A percentile compares a stretch with the other conserved stretches of the same genome.
phyloP scores from a whole-genome alignment of 2,888 invertebrate species.

The Agrypnus murinus region DNA sequence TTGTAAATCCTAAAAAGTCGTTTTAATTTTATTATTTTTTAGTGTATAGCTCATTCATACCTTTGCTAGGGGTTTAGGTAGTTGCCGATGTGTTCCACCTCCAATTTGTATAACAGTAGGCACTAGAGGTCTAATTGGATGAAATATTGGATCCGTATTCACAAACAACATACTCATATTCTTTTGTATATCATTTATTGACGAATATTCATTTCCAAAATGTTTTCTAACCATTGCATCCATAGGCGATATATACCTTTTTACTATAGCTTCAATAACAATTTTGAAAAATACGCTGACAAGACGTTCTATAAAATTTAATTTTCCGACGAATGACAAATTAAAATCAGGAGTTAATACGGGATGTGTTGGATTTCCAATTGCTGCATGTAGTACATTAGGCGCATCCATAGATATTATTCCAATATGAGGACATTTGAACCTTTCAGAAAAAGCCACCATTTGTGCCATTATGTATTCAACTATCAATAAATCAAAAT shows the following conservation, averaged over 20 bases:
- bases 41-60: slow-evolving; percentile 20
- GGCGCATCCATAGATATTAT: not conserved
- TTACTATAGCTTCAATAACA: not conserved
- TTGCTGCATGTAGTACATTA: too few species aligned
- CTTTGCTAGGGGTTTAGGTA: not conserved
- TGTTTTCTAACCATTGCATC: not conserved
- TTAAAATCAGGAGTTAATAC: not conserved
- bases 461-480: not conserved
- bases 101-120: too few species aligned
- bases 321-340: not conserved
- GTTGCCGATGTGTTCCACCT: not conserved
- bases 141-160: too few species aligned
- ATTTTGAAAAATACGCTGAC: not conserved
- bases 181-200: not conserved
- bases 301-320: not conserved
- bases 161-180: not conserved
- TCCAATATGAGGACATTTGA: slow-evolving; percentile 1
- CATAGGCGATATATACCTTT: not conserved
- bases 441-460: slow-evolving; percentile 10
- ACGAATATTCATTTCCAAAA: too few species aligned
- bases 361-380: too few species aligned
- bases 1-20: slow-evolving; percentile 65
- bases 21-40: not conserved
- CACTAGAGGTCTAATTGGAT: too few species aligned
- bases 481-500: not conserved